Conservation (phyloP, 1,140 invertebrate genomes). For the Drosophila lacteicornis region DNA sequence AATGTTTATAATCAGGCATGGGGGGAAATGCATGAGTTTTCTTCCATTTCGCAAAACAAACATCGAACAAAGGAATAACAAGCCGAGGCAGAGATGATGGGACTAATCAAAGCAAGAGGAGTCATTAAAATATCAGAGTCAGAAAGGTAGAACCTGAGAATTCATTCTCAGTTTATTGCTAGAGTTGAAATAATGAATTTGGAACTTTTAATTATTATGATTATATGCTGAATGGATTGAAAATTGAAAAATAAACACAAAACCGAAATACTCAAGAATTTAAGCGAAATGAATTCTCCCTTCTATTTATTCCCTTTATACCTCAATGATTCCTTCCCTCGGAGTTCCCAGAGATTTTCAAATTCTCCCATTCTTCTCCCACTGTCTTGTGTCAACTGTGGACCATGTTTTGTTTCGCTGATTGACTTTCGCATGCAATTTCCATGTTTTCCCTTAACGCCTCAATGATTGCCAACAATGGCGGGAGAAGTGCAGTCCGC, state of each 20-base stretch:
- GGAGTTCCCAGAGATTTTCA: neutral
- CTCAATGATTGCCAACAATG: conserved; percentile 56
- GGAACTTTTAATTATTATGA: neutral
- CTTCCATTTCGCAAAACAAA: conserved; percentile 22
- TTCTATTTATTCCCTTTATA: neutral
- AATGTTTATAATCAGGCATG: conserved; percentile 37
- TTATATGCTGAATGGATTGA: neutral
- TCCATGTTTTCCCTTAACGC: conserved; percentile 51
- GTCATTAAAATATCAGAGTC: neutral
- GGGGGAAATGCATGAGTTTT: conserved; percentile 20
- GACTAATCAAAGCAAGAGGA: neutral
- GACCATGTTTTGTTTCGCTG: conserved; percentile 41
- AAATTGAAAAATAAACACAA: neutral
- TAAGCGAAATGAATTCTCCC: neutral
- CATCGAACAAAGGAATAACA: neutral
- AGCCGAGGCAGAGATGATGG: neutral
- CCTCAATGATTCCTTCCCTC: neutral
- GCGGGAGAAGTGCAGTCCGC: conserved; percentile 36
- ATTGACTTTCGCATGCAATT: conserved; percentile 54
- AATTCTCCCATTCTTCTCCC: no score
- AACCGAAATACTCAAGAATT: no score
- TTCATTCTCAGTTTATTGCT: neutral
- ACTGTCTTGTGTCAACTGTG: conserved; percentile 15
- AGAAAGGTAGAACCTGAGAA: no score
- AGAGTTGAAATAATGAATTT: neutral